phyloP scores from a whole-genome alignment of 2,113 vertebrate species.

The Prunella fulvescens region DNA sequence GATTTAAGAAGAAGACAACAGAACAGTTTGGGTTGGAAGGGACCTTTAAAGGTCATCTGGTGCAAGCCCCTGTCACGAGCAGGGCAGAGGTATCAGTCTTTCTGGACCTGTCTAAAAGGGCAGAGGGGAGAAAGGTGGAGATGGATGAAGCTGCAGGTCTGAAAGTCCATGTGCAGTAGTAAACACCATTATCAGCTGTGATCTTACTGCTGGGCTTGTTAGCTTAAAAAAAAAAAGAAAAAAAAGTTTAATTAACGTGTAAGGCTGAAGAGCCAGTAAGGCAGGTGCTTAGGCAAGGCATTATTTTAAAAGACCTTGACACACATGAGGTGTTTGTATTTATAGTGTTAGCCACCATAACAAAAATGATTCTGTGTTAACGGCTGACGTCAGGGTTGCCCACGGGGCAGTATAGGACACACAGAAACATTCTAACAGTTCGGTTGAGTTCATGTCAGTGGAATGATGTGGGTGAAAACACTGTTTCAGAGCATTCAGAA shows the following conservation, averaged over 20 bases:
- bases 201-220: not conserved
- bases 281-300: not conserved
- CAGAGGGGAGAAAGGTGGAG: not conserved
- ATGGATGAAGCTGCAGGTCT: conserved; percentile 5
- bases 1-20: not conserved
- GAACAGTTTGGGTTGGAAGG: not conserved
- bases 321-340: conserved; percentile 24
- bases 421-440: conserved; percentile 35
- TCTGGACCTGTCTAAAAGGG: not conserved
- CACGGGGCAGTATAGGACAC: not conserved
- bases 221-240: not conserved
- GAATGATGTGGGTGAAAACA: conserved; percentile 43
- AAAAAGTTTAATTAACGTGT: not conserved
- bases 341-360: not conserved
- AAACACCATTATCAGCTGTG: not conserved
- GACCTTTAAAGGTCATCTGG: not conserved
- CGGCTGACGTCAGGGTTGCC: conserved; percentile 10
- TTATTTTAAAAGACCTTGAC: conserved; percentile 33
- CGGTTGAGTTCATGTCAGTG: conserved; percentile 15
- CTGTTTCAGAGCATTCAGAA: not conserved
- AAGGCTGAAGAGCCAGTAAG: conserved; percentile 21
- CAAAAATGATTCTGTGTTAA: not conserved
- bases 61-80: not conserved
- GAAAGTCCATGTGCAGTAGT: not conserved
- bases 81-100: not conserved